These are phyloP conservation scores for Ceratina australensis DNA, from an alignment of 1,140 invertebrate species.

Conservation along the genomic window DNA sequence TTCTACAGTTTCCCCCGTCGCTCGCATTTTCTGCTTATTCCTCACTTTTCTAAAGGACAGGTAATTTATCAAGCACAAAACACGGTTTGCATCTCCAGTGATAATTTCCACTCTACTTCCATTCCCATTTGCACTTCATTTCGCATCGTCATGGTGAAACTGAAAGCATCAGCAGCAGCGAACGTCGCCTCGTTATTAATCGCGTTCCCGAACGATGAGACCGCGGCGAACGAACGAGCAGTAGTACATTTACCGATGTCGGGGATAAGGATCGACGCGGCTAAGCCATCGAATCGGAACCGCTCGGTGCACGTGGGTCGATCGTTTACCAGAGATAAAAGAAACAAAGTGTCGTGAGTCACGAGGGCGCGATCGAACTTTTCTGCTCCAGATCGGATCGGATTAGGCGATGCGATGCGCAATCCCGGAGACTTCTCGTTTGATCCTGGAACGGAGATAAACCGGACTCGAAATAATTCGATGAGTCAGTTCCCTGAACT, in stretches of 20 bases:
- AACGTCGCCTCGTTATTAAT: conserved; percentile 28
- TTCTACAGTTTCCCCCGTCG: too few species aligned
- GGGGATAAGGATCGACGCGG: conserved; percentile 22
- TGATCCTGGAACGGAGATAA: conserved; percentile 35
- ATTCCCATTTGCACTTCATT: too few species aligned
- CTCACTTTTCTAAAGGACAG: too few species aligned
- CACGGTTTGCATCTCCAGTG: too few species aligned
- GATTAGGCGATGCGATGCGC: conserved; percentile 28
- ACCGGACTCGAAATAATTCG: conserved; percentile 8
- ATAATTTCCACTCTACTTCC: too few species aligned
- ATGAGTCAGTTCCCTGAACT: conserved; percentile 37
- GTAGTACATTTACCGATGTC: conserved; percentile 1
- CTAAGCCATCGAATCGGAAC: neutral
- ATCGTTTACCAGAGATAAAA: conserved; percentile 44
- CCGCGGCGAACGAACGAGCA: neutral
- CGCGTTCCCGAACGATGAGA: conserved; percentile 1
- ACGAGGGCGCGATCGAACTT: conserved; percentile 30
- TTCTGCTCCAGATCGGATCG: conserved; percentile 51
- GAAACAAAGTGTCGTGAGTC: conserved; percentile 54
- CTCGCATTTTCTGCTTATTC: too few species aligned
- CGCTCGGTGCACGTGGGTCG: neutral
- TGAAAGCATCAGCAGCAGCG: neutral
- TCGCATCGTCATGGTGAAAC: neutral
- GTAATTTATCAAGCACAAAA: too few species aligned
- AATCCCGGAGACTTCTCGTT: conserved; percentile 28